A percentile compares a stretch with the other conserved stretches of the same genome.
Evolutionary conservation across 37 sponge, comb jelly and placozoan species (phyloP).

Genomic region (Ianthella basta): DNA sequence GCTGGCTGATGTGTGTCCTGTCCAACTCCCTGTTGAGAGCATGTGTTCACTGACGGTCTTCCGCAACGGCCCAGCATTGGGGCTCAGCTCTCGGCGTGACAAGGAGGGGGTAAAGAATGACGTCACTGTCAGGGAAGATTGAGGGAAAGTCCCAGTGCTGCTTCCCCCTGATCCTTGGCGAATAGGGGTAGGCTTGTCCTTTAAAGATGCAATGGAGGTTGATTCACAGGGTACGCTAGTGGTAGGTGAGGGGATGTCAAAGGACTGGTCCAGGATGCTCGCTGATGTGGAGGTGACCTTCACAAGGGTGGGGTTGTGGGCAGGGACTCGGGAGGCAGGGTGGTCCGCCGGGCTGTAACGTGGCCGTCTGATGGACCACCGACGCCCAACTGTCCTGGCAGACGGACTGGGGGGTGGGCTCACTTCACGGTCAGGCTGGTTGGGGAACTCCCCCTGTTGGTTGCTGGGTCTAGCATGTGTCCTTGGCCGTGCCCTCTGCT

Average conservation of each 20-base stretch:
- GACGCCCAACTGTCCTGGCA: neutral
- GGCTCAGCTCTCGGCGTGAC: no score
- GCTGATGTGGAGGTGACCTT: neutral
- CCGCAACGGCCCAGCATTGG: neutral
- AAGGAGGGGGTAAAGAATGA: neutral
- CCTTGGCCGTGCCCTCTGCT: neutral
- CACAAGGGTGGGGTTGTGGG: neutral
- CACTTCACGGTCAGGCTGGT: neutral
- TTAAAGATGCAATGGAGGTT: neutral
- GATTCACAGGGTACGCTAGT: neutral
- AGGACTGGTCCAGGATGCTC: conserved; percentile 19
- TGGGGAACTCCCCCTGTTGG: neutral
- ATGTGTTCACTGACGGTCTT: conserved; percentile 10
- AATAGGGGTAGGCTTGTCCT: neutral
- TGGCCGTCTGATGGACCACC: neutral
- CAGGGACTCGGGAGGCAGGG: neutral
- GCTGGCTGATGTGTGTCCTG: neutral
- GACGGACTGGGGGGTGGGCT: conserved; percentile 8
- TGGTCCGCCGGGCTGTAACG: neutral
- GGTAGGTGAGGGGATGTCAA: conserved; percentile 32
- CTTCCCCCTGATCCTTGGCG: neutral
- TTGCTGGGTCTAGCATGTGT: neutral
- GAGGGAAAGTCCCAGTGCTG: no score
- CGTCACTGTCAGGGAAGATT: neutral
- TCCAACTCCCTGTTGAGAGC: neutral